Base-by-base conservation (phyloP, 2,888 invertebrate genomes). In the Drosophila subquinaria region DNA sequence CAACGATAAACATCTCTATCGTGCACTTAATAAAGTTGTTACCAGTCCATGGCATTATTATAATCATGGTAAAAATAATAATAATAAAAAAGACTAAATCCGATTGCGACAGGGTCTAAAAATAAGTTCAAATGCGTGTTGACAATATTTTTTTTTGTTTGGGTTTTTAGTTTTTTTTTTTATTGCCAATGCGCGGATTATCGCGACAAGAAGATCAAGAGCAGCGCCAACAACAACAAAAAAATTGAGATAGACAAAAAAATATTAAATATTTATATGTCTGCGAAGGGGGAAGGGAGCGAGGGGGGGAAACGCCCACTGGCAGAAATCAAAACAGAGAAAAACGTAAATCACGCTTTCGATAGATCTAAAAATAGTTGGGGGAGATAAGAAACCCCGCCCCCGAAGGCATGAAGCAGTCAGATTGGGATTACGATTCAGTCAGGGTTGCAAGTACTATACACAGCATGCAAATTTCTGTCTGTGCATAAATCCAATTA, bases 81-180 rank as follows among this genome's bases (percentile, higher is more conserved):
- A 62, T 53, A 56, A 72, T 36, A 62, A 69, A 43, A 45, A 50
- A 50, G 38, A 33, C 50, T 51, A 74, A 79, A 77, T 79, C 88
- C 80, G 72, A 79, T 88, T 88, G 80, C 82, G 87, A 63, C 73
- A 73, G 64, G 67, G 76, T 79, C 84, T 89, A 86, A 84, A 89
- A 89, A 89, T 87, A 87, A 72, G 71, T 85, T 82, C 76, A 87
- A 84, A 82, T 85, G 89, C 87, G 82, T 88, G 87, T 87, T 87
- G 87, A 89, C 89, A 88, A 23, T 23, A 4, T 27, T 27, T 88
- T 71, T 71, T 70, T 64, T 60, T 67, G 47, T 55, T 33, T 63
- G 47, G 33, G 35, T 51, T 48, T 33, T 53, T 36, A 42, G 23
- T 51, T 17, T 62, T 33, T 62, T 48, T 60, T 55, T 43, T 48